Evolutionary conservation across 2,888 invertebrate species (phyloP).

Genomic region (Aphidius colemani): DNA sequence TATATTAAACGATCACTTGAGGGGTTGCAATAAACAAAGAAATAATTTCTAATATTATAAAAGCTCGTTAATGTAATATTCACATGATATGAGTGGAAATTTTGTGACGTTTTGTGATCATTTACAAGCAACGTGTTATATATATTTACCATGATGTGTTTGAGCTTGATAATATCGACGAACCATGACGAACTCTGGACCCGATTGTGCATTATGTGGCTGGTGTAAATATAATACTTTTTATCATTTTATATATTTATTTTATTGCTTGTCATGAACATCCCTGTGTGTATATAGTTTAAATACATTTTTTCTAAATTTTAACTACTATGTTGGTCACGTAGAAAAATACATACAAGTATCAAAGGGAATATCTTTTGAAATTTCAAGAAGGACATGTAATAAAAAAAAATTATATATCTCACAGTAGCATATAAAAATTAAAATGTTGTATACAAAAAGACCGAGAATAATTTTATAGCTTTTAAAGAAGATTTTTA

Average conservation of each 20-base stretch:
- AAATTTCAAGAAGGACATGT: too few species aligned
- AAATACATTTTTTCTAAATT: too few species aligned
- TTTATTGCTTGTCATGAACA: constrained; percentile 17
- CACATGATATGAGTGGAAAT: constrained; percentile 37
- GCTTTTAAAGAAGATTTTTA: too few species aligned
- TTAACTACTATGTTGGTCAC: too few species aligned
- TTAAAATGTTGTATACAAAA: too few species aligned
- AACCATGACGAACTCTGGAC: constrained; percentile 38
- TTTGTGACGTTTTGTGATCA: constrained; percentile 34
- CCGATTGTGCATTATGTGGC: background rate
- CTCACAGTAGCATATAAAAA: background rate
- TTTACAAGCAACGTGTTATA: constrained; percentile 9
- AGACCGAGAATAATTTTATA: too few species aligned
- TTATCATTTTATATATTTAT: background rate
- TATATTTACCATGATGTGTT: constrained; percentile 6
- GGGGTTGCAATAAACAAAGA: constrained; percentile 26
- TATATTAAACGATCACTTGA: constrained; percentile 10
- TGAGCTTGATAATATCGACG: constrained; percentile 16
- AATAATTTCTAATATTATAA: constrained; percentile 6
- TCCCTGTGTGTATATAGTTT: background rate
- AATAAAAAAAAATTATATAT: too few species aligned
- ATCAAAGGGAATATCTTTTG: too few species aligned
- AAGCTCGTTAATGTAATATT: constrained; percentile 5
- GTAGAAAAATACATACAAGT: too few species aligned
- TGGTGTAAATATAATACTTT: background rate